Conservation (phyloP, 2,113 vertebrate genomes). For the Clarias batrachus region DNA sequence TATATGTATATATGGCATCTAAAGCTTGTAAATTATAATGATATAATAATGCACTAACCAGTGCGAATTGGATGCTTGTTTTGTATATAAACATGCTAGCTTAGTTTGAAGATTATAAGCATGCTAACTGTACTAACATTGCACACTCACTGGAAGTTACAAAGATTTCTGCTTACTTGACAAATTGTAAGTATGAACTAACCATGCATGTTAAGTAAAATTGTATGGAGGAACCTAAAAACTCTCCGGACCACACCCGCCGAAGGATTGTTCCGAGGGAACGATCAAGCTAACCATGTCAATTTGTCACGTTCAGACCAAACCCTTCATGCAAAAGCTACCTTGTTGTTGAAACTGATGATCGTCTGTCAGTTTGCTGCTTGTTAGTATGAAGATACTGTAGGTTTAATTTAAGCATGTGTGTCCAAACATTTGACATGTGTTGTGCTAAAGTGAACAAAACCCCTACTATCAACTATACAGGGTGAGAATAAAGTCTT, state of each 20-base stretch:
- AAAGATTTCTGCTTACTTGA: neutral
- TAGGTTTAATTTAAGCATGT: neutral
- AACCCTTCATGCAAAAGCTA: neutral
- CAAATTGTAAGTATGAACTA: neutral
- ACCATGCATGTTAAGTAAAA: neutral
- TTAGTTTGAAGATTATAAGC: neutral
- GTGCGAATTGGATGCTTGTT: neutral
- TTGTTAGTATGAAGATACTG: neutral
- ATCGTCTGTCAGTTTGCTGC: neutral
- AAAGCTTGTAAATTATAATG: neutral
- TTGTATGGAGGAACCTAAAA: neutral
- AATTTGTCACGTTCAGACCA: no score
- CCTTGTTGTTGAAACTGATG: neutral
- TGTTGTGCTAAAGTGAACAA: neutral
- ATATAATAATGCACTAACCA: neutral
- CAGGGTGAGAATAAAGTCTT: no score
- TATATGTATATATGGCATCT: neutral
- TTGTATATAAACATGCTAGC: neutral
- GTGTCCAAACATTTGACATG: slow-evolving; percentile 8
- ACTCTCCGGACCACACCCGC: neutral
- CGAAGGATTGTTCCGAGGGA: neutral
- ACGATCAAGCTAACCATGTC: neutral
- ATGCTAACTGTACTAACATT: neutral
- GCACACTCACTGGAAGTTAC: neutral
- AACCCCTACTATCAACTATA: neutral